Evolutionary conservation across 2,888 invertebrate species (phyloP), one percentile per base, ranked within the genome.

Genomic region (Itoplectis maculator): DNA sequence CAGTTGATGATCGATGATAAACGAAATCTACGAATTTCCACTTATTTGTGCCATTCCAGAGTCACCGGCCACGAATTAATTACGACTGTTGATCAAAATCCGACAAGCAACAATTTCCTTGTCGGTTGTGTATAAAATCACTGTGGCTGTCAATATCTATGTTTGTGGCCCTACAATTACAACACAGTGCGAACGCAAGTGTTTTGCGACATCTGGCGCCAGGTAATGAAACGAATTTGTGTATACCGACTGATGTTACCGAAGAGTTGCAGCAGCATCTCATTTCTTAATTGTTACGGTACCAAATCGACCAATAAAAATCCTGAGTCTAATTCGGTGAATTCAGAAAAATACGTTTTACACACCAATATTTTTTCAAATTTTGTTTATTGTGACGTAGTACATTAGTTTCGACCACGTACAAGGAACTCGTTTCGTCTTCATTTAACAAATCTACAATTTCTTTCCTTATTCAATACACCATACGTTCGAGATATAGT

Each of bases 71-170:
- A 37, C 6, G 7, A 59, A 15, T 23, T 45, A 0, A 13, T 54
- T 54, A 20, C 4, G 20, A 1, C 6, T 54, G 54, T 23, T 20
- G 5, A 37, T 40, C 51, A 40, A 54, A 18, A 72, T 20, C 37
- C 23, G 15, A 59, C 20, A 29, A 47, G 70, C 23, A 35, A 59
- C 42, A 51, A 56, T 59, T 72, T 9, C 15, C 15, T 59, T 37
- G 49, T 68, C 15, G 61, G 61, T 68, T 72, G 56, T 59, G 9
- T 72, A 72, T 56, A 59, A 72, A 29, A 72, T 72, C 56, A 59
- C 70, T 45, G 70, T 56, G 45, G 15, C 70, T 42, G 42, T 59
- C 68, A 51, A 69, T 69, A 69, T 69, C 51, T 69, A 69, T 69
- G 68, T 69, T 69, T 69, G 68, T 51, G 51, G 51, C 18, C 13